Base-by-base conservation (phyloP, 2,797 vertebrate genomes). In the Echiichthys vipera region DNA sequence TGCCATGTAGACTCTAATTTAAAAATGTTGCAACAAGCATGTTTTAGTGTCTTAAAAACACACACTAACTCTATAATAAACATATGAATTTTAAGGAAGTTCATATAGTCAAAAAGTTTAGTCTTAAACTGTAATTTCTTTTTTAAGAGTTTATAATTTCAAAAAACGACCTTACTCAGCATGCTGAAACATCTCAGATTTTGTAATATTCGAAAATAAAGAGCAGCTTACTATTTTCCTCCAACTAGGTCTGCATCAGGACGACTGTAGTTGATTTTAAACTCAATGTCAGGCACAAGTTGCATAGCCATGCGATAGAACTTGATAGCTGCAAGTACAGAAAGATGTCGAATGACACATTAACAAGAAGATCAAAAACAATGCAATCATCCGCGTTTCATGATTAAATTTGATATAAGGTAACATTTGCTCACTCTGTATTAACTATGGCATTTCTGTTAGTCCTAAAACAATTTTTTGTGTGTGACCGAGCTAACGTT, bases 271-370 rank as follows among this genome's bases (percentile, higher is more conserved):
- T 96, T 96, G 91, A 99, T 98, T 94, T 95, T 98, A 92, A 97
- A 99, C 89, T 99, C 98, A 72, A 99, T 99, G 91, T 99, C 98
- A 78, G 98, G 98, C 68, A 98, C 98, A 65, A 99, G 95, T 83
- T 98, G 98, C 98, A 99, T 99, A 74, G 98, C 97, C 90, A 96
- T 93, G 83, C 97, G 98, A 80, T 99, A 99, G 93, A 98, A 99
- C 91, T 99, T 99, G 95, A 99, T 99, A 83, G 98, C 98, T 99
- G 93, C 66, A 95, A 91, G 70, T 43, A 86, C 85, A 91, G 89
- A 86, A 84, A 91, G 88, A 92, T 0, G 77, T 53, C 7, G 85
- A 88, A 47, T 65, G 10, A 72, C 8, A 42, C 2, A 14, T 25
- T 49, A 13, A 47, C 10, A 70, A 42, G 4, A 62, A 27, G 18